Evolutionary conservation across 2,888 invertebrate genomes (phyloP), one percentile per base, ranked within the genome.

Genomic region (Nebria brevicollis): DNA sequence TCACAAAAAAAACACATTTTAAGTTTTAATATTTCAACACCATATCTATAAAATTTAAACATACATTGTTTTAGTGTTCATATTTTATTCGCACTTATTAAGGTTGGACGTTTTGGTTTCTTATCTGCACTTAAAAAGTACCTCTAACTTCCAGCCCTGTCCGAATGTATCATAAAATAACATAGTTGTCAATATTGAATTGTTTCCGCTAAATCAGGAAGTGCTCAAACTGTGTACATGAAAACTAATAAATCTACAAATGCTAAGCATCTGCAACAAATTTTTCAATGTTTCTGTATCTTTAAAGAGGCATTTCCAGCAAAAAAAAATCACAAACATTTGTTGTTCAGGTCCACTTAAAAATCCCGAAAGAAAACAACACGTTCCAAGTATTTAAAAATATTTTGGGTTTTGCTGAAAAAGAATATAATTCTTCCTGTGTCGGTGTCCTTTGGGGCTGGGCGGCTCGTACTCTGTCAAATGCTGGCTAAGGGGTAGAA

Each of bases 311-410:
- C 54, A 54, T 8, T 54, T 54, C 11, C 54, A 54, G 54, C 4
- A 54, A 54, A 54, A 54, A 54, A 54, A 54, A 54, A 54, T 13
- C 13, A 54, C 54, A 54, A 54, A 54, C 54, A 54, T 54, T 54
- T 54, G 54, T 54, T 54, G 4, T 54, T 54, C 11, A 54, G 70
- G 0, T 66, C 8, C 66, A 66, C 66, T 66, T 15, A 15, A 25
- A 66, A 25, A 15, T 6, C n/a, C 41, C 15, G 43, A 78, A 26
- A 73, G 43, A 78, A 26, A 73, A 79, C 79, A 79, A 79, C 79
- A 79, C 74, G 68, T 79, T 79, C 74, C 79, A 68, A 74, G 79
- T 79, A 79, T 79, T 79, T 79, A 68, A 79, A 79, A 79, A 79
- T 79, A 79, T 79, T 79, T 79, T 79, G 79, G 68, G 75, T 79